Evolutionary conservation across 2,113 vertebrate genomes (phyloP).

Genomic region (Sander lucioperca): DNA sequence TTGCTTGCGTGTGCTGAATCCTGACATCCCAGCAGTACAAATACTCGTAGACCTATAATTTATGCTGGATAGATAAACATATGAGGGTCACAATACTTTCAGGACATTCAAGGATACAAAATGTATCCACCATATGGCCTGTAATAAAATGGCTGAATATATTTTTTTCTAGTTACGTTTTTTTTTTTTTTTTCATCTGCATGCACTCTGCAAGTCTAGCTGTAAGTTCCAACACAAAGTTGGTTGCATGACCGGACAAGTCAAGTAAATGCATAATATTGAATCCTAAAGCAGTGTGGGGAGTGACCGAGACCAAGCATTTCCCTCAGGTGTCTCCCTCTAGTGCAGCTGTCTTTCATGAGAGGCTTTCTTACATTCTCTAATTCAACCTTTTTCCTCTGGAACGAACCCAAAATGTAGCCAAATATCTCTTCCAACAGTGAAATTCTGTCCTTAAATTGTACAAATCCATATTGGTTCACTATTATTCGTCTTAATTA

Average conservation of each 20-base stretch:
- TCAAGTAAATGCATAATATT: background rate
- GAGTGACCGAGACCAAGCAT: background rate
- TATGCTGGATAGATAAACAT: conserved; percentile 5
- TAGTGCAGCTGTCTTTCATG: conserved; percentile 15
- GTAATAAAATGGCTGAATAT: background rate
- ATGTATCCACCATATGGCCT: conserved; percentile 7
- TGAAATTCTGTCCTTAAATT: background rate
- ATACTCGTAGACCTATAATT: background rate
- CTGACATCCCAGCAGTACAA: background rate
- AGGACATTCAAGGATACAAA: conserved; percentile 15
- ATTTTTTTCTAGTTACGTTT: background rate
- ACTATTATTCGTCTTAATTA: background rate
- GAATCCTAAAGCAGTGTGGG: background rate
- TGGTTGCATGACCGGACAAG: background rate
- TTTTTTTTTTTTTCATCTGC: background rate
- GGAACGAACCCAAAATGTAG: background rate
- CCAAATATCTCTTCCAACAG: background rate
- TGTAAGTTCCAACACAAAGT: background rate
- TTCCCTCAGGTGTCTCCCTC: background rate
- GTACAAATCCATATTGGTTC: background rate
- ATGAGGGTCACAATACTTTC: background rate
- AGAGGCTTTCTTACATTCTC: background rate
- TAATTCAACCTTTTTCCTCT: background rate
- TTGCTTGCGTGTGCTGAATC: background rate
- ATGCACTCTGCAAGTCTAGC: background rate